Evolutionary conservation across 2,888 invertebrate genomes (phyloP), one percentile per base, ranked within the genome.

Genomic region (Mythimna pallens): DNA sequence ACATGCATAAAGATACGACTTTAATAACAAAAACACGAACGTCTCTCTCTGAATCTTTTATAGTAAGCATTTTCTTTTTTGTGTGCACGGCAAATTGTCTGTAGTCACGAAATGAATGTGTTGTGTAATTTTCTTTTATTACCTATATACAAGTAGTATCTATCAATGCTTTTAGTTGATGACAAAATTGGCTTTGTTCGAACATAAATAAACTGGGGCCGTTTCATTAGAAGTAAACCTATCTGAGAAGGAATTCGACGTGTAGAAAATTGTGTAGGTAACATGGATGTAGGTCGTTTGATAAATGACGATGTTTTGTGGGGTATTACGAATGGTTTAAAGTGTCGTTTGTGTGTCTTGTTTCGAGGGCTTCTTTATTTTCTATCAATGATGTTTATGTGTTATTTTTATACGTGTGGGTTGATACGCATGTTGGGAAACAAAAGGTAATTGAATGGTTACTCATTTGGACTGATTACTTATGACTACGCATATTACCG

Each of bases 91-190:
- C 77, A 85, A 85, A 90, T 85, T 87, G 84, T 78, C 65, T 65
- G 74, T 73, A 87, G 88, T 86, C 91, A 89, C 88, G 89, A 62
- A 83, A 88, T 82, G 82, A 80, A 80, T 83, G 80, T 86, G 86
- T 88, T 86, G 71, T 78, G 86, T 88, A 89, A 89, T 88, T 86
- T 86, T 82, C 82, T 86, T 87, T 89, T 89, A 87, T 90, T 84
- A 80, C 88, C 80, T 82, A 81, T 84, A 86, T 70, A 86, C 79
- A 78, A 86, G 85, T 81, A 86, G 78, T 80, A 52, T 9, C 50
- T 52, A 86, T 87, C 83, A 85, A 82, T 82, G 88, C 86, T 85
- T 88, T 87, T 86, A 88, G 86, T 83, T 83, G 87, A 87, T 88
- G 87, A 85, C 81, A 77, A 81, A 86, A 87, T 88, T 83, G 86